These are phyloP conservation scores for Aradophagus sp. DNA, from an alignment of 1,140 invertebrate species.

Conservation along the genomic window DNA sequence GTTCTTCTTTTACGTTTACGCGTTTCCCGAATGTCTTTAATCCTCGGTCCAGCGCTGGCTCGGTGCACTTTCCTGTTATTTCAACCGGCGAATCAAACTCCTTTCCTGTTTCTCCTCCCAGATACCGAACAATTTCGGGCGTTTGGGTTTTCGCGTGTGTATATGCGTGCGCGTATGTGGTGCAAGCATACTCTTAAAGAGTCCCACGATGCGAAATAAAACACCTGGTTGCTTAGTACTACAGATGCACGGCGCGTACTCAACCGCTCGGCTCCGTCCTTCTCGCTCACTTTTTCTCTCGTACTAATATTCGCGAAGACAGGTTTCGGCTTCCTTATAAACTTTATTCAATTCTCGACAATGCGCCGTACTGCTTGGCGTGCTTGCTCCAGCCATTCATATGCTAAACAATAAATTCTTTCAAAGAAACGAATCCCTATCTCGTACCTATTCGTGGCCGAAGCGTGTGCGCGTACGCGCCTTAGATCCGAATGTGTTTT, in stretches of 20 bases:
- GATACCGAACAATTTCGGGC: conserved; percentile 40
- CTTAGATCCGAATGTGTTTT: conserved; percentile 40
- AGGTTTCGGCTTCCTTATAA: conserved; percentile 71
- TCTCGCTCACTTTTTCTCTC: conserved; percentile 33
- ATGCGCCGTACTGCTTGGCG: conserved; percentile 69
- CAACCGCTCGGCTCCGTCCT: conserved; percentile 30
- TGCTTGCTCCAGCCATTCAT: conserved; percentile 65
- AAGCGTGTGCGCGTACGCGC: conserved; percentile 5
- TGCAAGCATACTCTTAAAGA: conserved; percentile 68
- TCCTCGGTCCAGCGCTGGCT: conserved; percentile 24
- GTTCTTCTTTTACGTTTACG: too few species aligned
- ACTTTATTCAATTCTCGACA: conserved; percentile 74
- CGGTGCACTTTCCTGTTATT: conserved; percentile 49
- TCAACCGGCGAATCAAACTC: conserved; percentile 44
- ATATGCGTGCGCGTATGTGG: conserved; percentile 50
- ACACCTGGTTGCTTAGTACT: conserved; percentile 68
- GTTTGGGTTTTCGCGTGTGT: conserved; percentile 36
- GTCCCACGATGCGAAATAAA: conserved; percentile 72
- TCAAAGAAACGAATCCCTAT: conserved; percentile 72
- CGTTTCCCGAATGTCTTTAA: too few species aligned
- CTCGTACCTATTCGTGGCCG: conserved; percentile 50
- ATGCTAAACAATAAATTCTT: conserved; percentile 72
- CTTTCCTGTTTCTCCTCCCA: conserved; percentile 48
- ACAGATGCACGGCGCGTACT: conserved; percentile 39
- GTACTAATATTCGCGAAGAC: conserved; percentile 59